Conservation (phyloP, 30 jellyfish, hydroid and myxozoan genomes). For the Chrysaora quinquecirrha region DNA sequence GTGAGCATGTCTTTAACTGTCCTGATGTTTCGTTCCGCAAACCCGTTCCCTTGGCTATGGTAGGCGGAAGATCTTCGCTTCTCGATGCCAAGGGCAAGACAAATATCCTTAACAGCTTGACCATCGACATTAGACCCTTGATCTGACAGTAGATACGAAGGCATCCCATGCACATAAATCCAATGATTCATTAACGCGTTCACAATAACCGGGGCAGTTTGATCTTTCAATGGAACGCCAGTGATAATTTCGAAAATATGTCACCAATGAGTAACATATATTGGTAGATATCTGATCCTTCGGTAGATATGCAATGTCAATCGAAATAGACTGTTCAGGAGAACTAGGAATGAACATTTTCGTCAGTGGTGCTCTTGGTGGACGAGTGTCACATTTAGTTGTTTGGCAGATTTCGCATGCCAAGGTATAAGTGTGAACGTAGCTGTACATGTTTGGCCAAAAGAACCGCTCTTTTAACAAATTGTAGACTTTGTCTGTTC, state of each 20-base stretch:
- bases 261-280: background rate
- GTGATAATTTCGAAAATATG: background rate
- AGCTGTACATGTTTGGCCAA: conserved; percentile 1
- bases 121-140: background rate
- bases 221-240: background rate
- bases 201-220: background rate
- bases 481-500: background rate
- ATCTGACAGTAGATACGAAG: background rate
- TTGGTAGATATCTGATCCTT: background rate
- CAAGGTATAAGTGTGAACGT: background rate
- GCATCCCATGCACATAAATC: conserved; percentile 1
- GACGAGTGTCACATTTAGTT: background rate
- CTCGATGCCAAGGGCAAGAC: conserved; percentile 3
- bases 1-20: background rate
- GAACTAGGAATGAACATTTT: background rate
- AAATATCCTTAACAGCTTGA: background rate
- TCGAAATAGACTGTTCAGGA: background rate
- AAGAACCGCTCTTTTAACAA: background rate
- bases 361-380: background rate
- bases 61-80: conserved; percentile 1
- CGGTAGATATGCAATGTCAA: background rate
- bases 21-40: background rate
- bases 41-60: conserved; percentile 3
- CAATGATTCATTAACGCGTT: background rate
- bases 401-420: background rate